Conservation (phyloP, 2,113 vertebrate species). For the Tragelaphus imberbis region DNA sequence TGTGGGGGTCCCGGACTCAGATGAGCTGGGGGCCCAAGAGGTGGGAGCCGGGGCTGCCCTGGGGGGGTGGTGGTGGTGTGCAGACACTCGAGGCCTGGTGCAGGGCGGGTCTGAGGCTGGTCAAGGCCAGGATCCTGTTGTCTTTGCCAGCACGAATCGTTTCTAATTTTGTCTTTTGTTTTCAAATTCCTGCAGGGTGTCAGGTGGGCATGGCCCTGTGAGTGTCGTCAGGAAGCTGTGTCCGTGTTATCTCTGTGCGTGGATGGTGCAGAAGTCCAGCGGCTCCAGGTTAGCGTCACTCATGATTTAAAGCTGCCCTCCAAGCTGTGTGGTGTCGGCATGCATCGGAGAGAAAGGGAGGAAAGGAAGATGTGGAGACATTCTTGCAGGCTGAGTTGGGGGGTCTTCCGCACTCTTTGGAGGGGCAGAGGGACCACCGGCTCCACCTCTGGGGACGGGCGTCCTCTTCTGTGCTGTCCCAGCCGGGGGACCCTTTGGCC, state of each 20-base stretch:
- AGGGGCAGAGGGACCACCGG: neutral
- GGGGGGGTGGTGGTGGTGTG: neutral
- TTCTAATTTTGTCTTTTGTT: neutral
- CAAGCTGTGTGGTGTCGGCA: neutral
- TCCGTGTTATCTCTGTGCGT: neutral
- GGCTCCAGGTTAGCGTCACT: neutral
- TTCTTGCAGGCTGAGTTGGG: neutral
- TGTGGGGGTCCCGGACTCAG: accelerated
- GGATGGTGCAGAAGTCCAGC: neutral
- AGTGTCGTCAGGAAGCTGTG: neutral
- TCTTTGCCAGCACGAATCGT: accelerated
- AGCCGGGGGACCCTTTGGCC: accelerated
- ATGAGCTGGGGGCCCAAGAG: neutral
- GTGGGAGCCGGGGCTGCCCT: neutral
- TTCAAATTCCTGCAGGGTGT: neutral
- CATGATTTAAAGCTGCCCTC: neutral
- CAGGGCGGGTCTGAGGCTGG: accelerated
- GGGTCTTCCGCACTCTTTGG: neutral
- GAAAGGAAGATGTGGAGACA: neutral
- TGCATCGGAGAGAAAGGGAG: neutral
- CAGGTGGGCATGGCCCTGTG: neutral
- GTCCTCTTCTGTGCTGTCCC: neutral
- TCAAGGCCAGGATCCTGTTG: neutral
- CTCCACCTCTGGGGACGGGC: neutral
- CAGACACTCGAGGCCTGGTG: accelerated